These are phyloP conservation scores for Gymnarchus niloticus DNA, from an alignment of 2,113 vertebrate genomes.

Conservation along the genomic window DNA sequence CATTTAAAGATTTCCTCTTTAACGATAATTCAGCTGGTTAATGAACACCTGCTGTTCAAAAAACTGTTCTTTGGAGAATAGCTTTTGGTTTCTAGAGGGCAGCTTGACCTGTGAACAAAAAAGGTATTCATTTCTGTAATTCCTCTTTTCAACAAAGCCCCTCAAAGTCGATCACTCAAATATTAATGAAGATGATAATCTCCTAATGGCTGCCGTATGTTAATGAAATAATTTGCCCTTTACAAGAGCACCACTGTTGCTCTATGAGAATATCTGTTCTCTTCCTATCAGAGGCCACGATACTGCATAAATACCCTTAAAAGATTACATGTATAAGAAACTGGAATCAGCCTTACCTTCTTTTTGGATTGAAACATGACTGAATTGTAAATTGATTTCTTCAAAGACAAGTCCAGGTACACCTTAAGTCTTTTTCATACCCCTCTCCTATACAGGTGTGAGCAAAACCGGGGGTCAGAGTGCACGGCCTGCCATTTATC, in stretches of 20 bases:
- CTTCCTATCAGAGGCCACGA: neutral
- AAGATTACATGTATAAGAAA: neutral
- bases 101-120: neutral
- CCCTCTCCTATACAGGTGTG: too few relatives aligned
- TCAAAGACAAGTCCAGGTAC: too few relatives aligned
- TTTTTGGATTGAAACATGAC: neutral
- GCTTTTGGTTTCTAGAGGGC: conserved; percentile 13
- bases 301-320: neutral
- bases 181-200: conserved; percentile 23
- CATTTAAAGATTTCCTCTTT: too few relatives aligned
- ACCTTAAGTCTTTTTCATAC: too few relatives aligned
- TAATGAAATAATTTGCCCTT: conserved; percentile 23
- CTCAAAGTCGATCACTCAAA: conserved; percentile 2
- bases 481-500: too few relatives aligned
- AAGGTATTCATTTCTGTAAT: neutral
- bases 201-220: conserved; percentile 16
- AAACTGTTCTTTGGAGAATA: neutral
- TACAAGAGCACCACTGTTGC: neutral
- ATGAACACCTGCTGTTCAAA: neutral
- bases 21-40: neutral
- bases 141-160: conserved; percentile 7
- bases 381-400: neutral
- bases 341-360: neutral
- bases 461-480: too few relatives aligned
- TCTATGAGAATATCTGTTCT: neutral